Evolutionary conservation across 2,888 invertebrate species (phyloP), one percentile per base, ranked within the genome.

Genomic region (Oxyscelio sp.): DNA sequence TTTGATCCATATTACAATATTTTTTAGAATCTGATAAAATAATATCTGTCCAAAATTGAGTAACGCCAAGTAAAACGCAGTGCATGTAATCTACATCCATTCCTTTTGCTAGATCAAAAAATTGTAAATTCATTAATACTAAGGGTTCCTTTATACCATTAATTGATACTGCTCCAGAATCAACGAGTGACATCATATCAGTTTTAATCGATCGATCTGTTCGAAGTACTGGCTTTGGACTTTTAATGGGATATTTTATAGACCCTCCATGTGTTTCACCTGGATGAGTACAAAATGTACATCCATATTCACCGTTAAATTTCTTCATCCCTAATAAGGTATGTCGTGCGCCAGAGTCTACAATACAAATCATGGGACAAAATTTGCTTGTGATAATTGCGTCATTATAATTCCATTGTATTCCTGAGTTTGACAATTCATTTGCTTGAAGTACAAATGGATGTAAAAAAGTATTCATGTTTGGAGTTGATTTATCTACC

Each of bases 291-390:
- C 87, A 87, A 19, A 56, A 80, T 9, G 75, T 71, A 22, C 87
- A 87, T 0, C 85, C 80, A 75, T 66, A 63, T 21, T 52, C n/a
- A 0, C 83, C 87, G 24, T 87, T 85, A 11, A 31, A 85, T 19
- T 80, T 82, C 2, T 21, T 80, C 74, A 84, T 87, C 0, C 61
- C 19, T 3, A 84, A 8, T 0, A 84, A 11, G 9, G 22, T 6
- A 3, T 73, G 6, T 38, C 84, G 38, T 40, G 84, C 83, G 2
- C 50, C 73, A 6, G 86, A 78, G 52, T 87, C 86, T 11, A 40
- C 54, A 56, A n/a, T n/a, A n/a, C n/a, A n/a, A n/a, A n/a, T n/a
- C n/a, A n/a, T n/a, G n/a, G n/a, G n/a, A n/a, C n/a, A n/a, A n/a
- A n/a, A n/a, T n/a, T n/a, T n/a, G n/a, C n/a, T n/a, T n/a, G n/a